A percentile compares a stretch with the other conserved stretches of the same genome.
These are phyloP conservation scores for Solen grandis DNA, from an alignment of 1,140 invertebrate genomes.

Conservation along the genomic window DNA sequence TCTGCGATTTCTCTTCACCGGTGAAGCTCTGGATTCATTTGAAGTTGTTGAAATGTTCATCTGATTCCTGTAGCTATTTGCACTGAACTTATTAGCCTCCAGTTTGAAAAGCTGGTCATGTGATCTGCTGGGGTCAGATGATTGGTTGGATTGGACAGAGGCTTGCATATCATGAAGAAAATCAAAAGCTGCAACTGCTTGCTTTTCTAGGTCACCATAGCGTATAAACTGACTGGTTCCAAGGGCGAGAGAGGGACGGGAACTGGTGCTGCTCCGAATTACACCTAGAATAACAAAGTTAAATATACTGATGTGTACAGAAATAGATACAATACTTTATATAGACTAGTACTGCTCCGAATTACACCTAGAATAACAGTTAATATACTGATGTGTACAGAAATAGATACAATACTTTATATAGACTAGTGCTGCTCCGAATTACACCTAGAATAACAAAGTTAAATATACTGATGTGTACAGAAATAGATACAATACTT, in stretches of 20 bases:
- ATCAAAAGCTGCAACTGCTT: slow-evolving; percentile 74
- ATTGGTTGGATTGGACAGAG: slow-evolving; percentile 48
- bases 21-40: slow-evolving; percentile 6
- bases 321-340: too few species aligned
- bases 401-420: too few species aligned
- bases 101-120: slow-evolving; percentile 31
- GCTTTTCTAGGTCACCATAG: slow-evolving; percentile 68
- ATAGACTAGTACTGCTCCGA: slow-evolving; percentile 51
- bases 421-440: too few species aligned
- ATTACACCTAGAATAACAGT: background rate
- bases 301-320: too few species aligned
- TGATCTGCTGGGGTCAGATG: slow-evolving; percentile 12
- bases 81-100: background rate
- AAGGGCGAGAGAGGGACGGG: slow-evolving; percentile 62
- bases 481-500: too few species aligned
- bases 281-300: too few species aligned
- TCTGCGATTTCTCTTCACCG: slow-evolving; percentile 29
- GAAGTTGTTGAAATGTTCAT: slow-evolving; percentile 43
- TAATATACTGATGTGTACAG: background rate
- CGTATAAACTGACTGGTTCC: slow-evolving; percentile 65
- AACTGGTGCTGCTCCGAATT: background rate
- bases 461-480: too few species aligned
- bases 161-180: slow-evolving; percentile 69
- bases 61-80: background rate
- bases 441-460: too few species aligned